These are phyloP conservation scores for Tupaia tana DNA, from an alignment of 2,113 vertebrate species.

Conservation along the genomic window DNA sequence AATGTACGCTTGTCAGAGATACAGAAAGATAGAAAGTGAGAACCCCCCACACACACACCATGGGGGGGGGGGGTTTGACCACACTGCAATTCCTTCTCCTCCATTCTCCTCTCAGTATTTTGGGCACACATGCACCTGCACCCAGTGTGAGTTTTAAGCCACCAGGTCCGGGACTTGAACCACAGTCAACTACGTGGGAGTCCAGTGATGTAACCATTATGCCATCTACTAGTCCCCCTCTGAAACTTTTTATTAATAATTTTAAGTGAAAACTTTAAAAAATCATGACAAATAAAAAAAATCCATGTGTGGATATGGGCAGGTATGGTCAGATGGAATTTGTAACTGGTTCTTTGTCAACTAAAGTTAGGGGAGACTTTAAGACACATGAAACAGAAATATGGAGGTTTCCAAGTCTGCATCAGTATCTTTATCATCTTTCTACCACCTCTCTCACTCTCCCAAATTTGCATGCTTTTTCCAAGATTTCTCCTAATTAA, in stretches of 20 bases:
- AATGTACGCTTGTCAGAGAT: too few relatives aligned
- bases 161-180: too few relatives aligned
- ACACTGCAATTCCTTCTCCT: too few relatives aligned
- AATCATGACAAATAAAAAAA: background rate
- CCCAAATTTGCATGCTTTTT: background rate
- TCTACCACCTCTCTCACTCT: background rate
- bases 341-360: background rate
- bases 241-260: conserved; percentile 32
- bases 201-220: too few relatives aligned
- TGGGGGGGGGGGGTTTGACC: too few relatives aligned
- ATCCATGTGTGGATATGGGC: background rate
- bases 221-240: too few relatives aligned
- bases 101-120: too few relatives aligned
- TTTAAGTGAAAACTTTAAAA: background rate
- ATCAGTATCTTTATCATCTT: background rate
- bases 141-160: too few relatives aligned
- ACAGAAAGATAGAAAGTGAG: too few relatives aligned
- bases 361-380: background rate
- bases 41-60: too few relatives aligned
- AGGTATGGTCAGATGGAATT: background rate
- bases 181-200: too few relatives aligned
- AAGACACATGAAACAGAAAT: background rate
- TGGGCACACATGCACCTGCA: too few relatives aligned
- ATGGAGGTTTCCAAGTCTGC: background rate
- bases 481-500: background rate